Percentiles rank a stretch among this genome's conserved stretches.
Evolutionary conservation across 2,888 invertebrate genomes (phyloP).

Genomic region (Melipona beecheii): DNA sequence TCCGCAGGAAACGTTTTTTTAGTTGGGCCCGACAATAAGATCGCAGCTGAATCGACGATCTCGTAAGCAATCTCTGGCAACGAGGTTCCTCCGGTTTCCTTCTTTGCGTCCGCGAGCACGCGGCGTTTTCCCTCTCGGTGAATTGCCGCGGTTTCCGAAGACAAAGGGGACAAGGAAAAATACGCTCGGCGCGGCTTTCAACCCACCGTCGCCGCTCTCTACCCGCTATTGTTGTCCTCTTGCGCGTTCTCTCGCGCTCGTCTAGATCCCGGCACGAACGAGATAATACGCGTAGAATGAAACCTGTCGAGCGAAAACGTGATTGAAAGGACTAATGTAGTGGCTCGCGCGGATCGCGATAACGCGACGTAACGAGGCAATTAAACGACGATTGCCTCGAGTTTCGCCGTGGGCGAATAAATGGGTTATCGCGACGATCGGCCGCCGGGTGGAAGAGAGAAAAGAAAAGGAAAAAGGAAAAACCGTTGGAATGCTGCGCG

Average conservation of each 20-base stretch:
- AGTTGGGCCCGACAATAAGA: neutral
- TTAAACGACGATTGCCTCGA: conserved; percentile 20
- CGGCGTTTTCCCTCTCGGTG: neutral
- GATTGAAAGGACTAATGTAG: conserved; percentile 18
- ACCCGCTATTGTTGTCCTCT: neutral
- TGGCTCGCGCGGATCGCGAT: conserved; percentile 11
- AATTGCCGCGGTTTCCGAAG: neutral
- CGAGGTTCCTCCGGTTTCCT: neutral
- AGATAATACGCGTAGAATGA: conserved; percentile 15
- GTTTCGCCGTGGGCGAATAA: neutral
- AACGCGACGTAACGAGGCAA: conserved; percentile 20
- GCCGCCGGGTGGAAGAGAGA: no score
- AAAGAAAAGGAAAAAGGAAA: neutral
- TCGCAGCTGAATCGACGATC: conserved; percentile 20
- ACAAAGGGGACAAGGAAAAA: conserved; percentile 12
- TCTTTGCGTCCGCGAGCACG: no score
- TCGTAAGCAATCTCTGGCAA: neutral
- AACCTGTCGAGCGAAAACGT: neutral
- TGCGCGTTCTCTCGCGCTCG: conserved; percentile 20
- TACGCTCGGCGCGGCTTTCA: conserved; percentile 10
- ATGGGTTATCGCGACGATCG: neutral
- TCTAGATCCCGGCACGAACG: conserved; percentile 18
- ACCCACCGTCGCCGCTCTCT: conserved; percentile 15
- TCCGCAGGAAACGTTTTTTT: no score
- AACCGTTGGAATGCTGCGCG: neutral